phyloP scores from a whole-genome alignment of 2,113 vertebrate genomes.

The Nothoprocta pentlandii region DNA sequence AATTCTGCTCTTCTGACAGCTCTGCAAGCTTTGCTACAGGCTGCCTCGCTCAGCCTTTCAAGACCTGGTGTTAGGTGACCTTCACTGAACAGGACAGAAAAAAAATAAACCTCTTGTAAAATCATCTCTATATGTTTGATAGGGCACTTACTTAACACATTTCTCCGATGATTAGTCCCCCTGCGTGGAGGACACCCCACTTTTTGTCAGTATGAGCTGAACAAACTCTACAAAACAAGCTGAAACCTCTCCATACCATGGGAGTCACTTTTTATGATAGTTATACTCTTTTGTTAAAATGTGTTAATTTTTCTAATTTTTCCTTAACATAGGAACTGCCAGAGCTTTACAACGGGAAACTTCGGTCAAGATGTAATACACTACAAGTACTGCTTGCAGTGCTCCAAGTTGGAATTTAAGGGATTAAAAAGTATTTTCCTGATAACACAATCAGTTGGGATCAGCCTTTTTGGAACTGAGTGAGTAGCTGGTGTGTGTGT shows the following conservation, averaged over 20 bases:
- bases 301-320: background rate
- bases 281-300: background rate
- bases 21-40: slow-evolving; percentile 1
- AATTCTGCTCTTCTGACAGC: background rate
- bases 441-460: background rate
- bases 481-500: background rate
- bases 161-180: background rate
- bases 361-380: accelerated
- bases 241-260: background rate
- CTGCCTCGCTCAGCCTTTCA: background rate
- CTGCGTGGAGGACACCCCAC: background rate
- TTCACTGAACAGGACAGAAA: background rate
- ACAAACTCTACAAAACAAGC: background rate
- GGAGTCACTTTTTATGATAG: background rate
- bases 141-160: background rate
- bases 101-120: background rate
- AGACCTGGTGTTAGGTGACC: background rate
- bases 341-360: background rate
- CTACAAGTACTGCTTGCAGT: too few relatives aligned
- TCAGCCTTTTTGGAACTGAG: background rate
- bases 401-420: background rate
- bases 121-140: background rate
- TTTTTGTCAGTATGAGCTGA: background rate
- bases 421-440: background rate
- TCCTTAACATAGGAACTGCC: background rate